Conservation (phyloP, 2,797 vertebrate species). For the Amazona finschi region DNA sequence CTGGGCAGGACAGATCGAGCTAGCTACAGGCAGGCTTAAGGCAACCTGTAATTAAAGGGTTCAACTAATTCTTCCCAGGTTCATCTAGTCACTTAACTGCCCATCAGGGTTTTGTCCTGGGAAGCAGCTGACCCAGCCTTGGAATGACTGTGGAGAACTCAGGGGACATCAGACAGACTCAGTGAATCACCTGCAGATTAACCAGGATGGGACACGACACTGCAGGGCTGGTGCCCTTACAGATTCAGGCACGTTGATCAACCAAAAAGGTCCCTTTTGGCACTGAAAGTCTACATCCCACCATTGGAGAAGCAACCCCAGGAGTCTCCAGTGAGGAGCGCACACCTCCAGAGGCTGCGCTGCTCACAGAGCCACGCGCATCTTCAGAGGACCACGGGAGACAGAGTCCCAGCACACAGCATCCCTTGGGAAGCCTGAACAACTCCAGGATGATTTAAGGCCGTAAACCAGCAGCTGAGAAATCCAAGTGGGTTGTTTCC, state of each 20-base stretch:
- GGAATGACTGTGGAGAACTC: background rate
- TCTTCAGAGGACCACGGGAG: background rate
- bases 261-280: background rate
- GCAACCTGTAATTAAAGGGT: constrained; percentile 1
- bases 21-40: background rate
- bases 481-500: background rate
- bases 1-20: background rate
- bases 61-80: background rate
- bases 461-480: constrained; percentile 10
- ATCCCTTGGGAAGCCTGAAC: background rate
- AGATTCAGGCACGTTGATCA: background rate
- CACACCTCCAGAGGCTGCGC: background rate
- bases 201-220: background rate
- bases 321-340: background rate
- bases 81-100: background rate
- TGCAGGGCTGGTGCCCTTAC: background rate
- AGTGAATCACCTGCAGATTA: background rate
- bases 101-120: background rate
- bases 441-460: background rate
- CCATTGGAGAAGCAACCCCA: background rate
- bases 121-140: background rate
- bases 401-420: background rate
- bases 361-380: fast-evolving
- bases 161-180: background rate
- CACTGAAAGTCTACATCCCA: background rate